Evolutionary conservation across 2,888 invertebrate species (phyloP).

Genomic region (Conomelus anceps): DNA sequence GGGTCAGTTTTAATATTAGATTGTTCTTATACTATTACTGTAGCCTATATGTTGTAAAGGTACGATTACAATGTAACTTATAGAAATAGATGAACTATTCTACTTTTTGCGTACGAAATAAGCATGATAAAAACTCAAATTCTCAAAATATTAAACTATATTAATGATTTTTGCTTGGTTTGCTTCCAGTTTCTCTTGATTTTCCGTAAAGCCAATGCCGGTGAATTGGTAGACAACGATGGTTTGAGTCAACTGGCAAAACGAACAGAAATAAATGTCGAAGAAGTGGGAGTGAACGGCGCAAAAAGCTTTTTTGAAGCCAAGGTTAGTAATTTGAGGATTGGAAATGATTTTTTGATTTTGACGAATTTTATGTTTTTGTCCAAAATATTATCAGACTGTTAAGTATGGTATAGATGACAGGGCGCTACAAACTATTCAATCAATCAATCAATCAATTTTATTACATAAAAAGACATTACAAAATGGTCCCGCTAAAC

Average conservation of each 20-base stretch:
- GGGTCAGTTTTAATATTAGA: no score
- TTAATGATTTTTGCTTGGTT: background rate
- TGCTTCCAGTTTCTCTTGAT: conserved; percentile 51
- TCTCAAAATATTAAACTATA: background rate
- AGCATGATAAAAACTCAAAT: background rate
- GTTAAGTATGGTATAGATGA: no score
- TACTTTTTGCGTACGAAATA: no score
- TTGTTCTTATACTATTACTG: no score
- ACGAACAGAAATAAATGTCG: conserved; percentile 85
- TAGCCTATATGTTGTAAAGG: no score
- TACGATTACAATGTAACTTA: no score
- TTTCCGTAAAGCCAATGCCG: conserved; percentile 81
- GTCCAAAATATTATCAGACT: background rate
- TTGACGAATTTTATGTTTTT: background rate
- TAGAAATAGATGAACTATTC: no score
- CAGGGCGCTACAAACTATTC: no score
- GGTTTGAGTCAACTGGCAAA: conserved; percentile 80
- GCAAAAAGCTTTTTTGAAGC: conserved; percentile 95
- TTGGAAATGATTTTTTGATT: background rate
- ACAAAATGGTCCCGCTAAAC: no score
- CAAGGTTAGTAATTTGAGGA: conserved; percentile 52
- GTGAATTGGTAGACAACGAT: conserved; percentile 79
- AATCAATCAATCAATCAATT: no score
- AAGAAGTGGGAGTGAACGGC: conserved; percentile 88
- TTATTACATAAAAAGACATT: no score